A percentile compares a stretch with the other conserved stretches of the same genome.
These are phyloP conservation scores for Temnothorax nylanderi DNA, from an alignment of 1,140 invertebrate species.

Conservation along the genomic window DNA sequence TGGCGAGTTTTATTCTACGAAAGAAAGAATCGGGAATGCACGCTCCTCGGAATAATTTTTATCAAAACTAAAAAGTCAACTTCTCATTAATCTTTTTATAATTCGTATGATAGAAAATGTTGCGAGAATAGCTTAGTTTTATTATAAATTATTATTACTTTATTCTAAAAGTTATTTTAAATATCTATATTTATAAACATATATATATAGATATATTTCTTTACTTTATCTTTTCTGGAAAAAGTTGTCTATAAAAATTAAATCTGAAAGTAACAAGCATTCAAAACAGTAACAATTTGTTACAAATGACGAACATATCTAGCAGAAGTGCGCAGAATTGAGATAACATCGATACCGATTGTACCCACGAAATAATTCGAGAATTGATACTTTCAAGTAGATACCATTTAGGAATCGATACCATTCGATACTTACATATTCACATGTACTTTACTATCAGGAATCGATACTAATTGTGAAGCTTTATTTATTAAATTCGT, in stretches of 20 bases:
- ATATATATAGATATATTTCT: not conserved
- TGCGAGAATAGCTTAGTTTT: not conserved
- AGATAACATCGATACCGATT: not conserved
- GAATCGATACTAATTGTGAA: slow-evolving; percentile 34
- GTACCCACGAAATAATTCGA: not conserved
- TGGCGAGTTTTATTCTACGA: not conserved
- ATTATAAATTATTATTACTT: not conserved
- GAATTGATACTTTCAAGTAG: slow-evolving; percentile 36
- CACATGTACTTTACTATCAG: slow-evolving; percentile 38
- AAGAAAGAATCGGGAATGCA: not conserved
- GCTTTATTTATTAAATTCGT: slow-evolving; percentile 7
- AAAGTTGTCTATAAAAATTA: not conserved
- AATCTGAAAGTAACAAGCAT: not conserved
- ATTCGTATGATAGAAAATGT: not conserved
- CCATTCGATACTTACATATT: slow-evolving; percentile 51
- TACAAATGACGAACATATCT: not conserved
- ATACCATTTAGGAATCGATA: slow-evolving; percentile 28
- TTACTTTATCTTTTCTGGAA: not conserved
- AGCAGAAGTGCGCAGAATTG: not conserved
- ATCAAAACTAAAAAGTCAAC: not conserved
- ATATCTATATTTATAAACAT: not conserved
- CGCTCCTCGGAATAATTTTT: not conserved
- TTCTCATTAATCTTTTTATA: not conserved
- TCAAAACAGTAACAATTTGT: not conserved
- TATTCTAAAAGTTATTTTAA: slow-evolving; percentile 3